Percentiles rank a stretch among this genome's conserved stretches.
These are phyloP conservation scores for Hippopotamus amphibius DNA, from an alignment of 2,113 vertebrate genomes.

Conservation along the genomic window DNA sequence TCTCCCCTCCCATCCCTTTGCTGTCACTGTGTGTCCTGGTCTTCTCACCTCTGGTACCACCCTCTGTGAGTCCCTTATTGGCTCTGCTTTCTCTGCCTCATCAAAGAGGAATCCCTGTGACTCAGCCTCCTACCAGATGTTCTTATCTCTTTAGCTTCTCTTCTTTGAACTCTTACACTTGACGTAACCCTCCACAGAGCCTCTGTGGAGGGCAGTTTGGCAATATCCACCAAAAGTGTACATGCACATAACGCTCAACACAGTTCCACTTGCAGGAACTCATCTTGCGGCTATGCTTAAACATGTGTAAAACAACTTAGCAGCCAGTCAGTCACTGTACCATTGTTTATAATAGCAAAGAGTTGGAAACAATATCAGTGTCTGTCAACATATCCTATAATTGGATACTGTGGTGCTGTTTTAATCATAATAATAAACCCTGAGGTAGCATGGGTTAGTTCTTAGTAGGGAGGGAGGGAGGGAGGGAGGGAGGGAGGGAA, in stretches of 20 bases:
- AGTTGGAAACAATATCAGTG: background rate
- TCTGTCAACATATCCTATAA: background rate
- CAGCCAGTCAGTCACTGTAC: background rate
- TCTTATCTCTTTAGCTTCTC: slow-evolving; percentile 24
- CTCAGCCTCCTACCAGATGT: background rate
- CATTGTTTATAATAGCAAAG: background rate
- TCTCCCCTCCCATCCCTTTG: background rate
- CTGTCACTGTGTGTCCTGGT: background rate
- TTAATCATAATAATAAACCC: background rate
- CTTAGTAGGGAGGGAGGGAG: background rate
- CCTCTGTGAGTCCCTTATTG: background rate
- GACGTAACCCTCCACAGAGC: background rate
- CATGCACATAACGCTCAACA: background rate
- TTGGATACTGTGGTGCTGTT: background rate
- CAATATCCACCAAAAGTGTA: background rate
- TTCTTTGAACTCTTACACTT: background rate
- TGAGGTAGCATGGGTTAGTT: background rate
- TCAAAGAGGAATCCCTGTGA: background rate
- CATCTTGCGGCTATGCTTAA: background rate
- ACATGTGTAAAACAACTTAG: background rate
- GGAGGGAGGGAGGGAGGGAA: background rate
- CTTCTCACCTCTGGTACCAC: background rate
- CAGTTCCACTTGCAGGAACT: background rate
- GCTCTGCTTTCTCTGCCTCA: slow-evolving; percentile 28
- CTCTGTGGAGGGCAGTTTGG: background rate